Evolutionary conservation across 2,797 vertebrate genomes (phyloP).

Genomic region (Acanthurus tractus): DNA sequence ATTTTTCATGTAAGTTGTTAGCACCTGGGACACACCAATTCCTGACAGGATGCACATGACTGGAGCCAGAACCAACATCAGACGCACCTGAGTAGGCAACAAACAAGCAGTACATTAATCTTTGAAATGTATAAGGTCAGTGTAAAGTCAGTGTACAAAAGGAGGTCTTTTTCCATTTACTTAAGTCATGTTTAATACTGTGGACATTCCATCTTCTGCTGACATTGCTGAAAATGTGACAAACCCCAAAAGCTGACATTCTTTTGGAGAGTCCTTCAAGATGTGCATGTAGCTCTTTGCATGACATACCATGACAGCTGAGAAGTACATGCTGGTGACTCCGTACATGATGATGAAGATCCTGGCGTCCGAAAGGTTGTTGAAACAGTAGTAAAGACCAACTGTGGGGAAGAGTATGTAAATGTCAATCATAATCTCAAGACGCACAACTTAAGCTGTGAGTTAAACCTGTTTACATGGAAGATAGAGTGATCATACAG

Average conservation of each 20-base stretch:
- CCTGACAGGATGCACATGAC: constrained; percentile 99
- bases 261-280: neutral
- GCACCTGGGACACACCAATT: constrained; percentile 97
- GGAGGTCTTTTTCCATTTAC: neutral
- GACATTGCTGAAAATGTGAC: constrained; percentile 1
- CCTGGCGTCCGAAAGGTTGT: constrained; percentile 96
- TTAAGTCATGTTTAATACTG: neutral
- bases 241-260: neutral
- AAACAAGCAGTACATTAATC: neutral
- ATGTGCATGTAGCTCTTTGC: fast-evolving
- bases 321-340: constrained; percentile 99
- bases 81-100: constrained; percentile 88
- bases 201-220: neutral
- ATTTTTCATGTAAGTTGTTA: constrained; percentile 99
- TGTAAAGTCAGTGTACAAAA: neutral
- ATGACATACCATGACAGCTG: constrained; percentile 94
- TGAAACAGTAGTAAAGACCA: constrained; percentile 98
- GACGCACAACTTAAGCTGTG: neutral
- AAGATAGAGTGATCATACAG: neutral
- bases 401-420: constrained; percentile 82
- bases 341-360: constrained; percentile 99
- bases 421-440: neutral
- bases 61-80: constrained; percentile 97
- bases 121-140: neutral
- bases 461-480: neutral